Conservation (phyloP, 2,888 invertebrate species). For the Monopis laevigella region DNA sequence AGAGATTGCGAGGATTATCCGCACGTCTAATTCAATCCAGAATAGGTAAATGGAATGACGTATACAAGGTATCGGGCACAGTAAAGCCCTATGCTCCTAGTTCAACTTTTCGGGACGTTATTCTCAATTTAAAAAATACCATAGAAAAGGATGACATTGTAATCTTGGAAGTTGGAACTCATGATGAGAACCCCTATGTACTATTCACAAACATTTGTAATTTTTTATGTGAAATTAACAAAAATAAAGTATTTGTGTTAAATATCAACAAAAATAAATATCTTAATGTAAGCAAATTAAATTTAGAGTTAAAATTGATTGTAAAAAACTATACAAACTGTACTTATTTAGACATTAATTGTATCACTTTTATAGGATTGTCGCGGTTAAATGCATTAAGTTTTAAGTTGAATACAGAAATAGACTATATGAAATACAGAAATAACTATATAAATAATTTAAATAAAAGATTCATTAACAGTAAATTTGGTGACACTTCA, state of each 20-base stretch:
- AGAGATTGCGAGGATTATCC: neutral
- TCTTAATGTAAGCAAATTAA: neutral
- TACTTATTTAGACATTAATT: neutral
- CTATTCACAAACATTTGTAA: neutral
- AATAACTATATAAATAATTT: neutral
- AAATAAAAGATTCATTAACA: too few species aligned
- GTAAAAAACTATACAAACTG: neutral
- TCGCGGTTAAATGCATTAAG: neutral
- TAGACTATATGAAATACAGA: neutral
- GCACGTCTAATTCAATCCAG: neutral
- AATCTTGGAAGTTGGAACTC: neutral
- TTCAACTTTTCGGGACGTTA: neutral
- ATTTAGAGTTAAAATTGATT: neutral
- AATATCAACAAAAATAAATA: neutral
- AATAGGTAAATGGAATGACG: neutral
- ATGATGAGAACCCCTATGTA: neutral
- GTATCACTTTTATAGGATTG: too few species aligned
- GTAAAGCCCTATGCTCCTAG: neutral
- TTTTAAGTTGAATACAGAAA: neutral
- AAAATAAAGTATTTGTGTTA: neutral
- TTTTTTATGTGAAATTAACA: neutral
- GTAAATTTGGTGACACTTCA: too few species aligned
- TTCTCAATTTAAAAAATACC: neutral
- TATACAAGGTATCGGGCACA: neutral
- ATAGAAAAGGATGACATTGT: neutral